Base-by-base conservation (phyloP, 2,888 invertebrate species). In the Agriotes lineatus region DNA sequence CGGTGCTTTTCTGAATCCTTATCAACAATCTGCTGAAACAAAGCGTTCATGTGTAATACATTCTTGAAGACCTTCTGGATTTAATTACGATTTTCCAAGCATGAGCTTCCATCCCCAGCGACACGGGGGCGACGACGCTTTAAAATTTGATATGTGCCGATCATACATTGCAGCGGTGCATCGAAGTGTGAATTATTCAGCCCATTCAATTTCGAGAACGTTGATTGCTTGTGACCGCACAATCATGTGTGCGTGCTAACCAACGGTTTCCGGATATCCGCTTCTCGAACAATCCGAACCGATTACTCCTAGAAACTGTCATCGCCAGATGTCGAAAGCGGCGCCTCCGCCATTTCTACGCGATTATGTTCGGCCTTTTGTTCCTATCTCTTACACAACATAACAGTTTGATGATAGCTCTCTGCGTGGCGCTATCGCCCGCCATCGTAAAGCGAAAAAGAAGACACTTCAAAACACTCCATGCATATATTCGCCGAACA, bases 191-290 rank as follows among this genome's bases (percentile, higher is more conserved):
- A 80, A 78, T 78, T 77, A 76, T 77, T 77, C 74, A 75, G 76
- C 77, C 77, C 77, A 77, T 77, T 79, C 74, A 77, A 74, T 74
- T 74, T 74, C 75, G 72, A 71, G 75, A 73, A 75, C 74, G 79
- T 79, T 81, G 81, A 82, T 82, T 81, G 81, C 80, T 80, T 79
- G 77, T 79, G 82, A 81, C 80, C 82, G 78, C 82, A 79, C 81
- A 81, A 81, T 82, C 80, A 79, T 78, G 79, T 80, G 74, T 73
- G 77, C 77, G 80, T 77, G 79, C 76, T 78, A 77, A 78, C 79
- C 78, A 73, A 71, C 72, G 72, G 64, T 75, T 77, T 77, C 77
- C 77, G 79, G 77, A 80, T 79, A 79, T 80, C 78, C 79, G 78
- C 77, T 74, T 76, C 75, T 74, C 75, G 76, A 78, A 79, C 80